Evolutionary conservation across 2,888 invertebrate species (phyloP).

Genomic region (Escarpia spicata): DNA sequence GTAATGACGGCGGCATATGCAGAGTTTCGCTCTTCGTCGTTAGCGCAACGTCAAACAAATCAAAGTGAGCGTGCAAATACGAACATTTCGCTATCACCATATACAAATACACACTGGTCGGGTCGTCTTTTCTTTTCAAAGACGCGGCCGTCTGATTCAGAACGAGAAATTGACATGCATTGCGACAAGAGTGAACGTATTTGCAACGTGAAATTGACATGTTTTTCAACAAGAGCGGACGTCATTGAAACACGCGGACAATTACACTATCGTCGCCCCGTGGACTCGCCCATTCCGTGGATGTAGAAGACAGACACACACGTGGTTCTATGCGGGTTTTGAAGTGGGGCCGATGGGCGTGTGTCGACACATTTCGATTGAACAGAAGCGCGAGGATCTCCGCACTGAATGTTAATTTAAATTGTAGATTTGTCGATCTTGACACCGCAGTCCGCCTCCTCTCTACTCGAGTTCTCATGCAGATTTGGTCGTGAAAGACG

Average conservation of each 20-base stretch:
- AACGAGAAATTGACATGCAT: background rate
- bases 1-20: background rate
- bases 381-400: background rate
- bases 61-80: background rate
- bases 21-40: background rate
- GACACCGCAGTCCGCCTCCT: background rate
- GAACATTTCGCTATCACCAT: background rate
- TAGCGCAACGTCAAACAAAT: background rate
- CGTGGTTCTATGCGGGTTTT: background rate
- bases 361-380: conserved; percentile 16
- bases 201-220: background rate
- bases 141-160: background rate
- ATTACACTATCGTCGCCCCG: background rate
- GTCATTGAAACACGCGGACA: background rate
- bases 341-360: background rate
- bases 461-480: background rate
- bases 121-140: background rate
- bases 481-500: background rate
- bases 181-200: background rate
- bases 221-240: background rate
- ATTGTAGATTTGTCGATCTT: background rate
- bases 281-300: background rate
- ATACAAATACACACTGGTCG: background rate
- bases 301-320: background rate
- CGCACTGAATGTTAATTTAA: background rate